phyloP scores from a whole-genome alignment of 2,113 vertebrate genomes.

The Centropus unirufus region DNA sequence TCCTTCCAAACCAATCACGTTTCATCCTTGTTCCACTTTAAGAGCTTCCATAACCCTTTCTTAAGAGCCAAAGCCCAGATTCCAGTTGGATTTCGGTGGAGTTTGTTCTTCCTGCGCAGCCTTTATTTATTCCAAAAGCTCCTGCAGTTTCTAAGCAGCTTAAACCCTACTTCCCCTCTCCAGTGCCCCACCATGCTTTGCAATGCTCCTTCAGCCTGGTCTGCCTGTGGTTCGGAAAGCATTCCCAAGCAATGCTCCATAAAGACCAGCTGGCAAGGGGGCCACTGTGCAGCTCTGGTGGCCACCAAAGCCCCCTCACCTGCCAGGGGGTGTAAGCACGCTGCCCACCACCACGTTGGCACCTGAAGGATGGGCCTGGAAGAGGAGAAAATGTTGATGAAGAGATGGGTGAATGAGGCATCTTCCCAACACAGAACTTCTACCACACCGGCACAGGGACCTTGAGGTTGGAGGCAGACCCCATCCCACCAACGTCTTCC shows the following conservation, averaged over 20 bases:
- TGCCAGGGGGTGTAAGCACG: too few relatives aligned
- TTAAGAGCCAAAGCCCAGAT: background rate
- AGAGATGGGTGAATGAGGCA: accelerated
- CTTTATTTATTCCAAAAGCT: background rate
- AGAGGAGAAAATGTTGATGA: background rate
- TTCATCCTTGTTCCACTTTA: background rate
- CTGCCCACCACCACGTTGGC: too few relatives aligned
- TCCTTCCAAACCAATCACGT: background rate
- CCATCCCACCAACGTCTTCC: background rate
- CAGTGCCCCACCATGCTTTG: background rate
- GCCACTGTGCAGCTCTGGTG: accelerated
- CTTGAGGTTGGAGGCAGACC: background rate
- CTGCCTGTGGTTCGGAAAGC: background rate
- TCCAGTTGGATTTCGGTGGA: background rate
- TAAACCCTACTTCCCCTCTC: background rate
- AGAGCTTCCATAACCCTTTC: background rate
- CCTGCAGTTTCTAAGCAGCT: background rate
- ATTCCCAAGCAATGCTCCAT: too few relatives aligned
- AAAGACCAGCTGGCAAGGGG: background rate
- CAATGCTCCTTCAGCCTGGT: background rate
- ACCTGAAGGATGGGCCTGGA: background rate
- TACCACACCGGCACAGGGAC: background rate
- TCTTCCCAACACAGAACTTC: background rate
- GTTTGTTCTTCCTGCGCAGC: background rate
- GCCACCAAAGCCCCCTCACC: background rate